phyloP scores from a whole-genome alignment of 2,797 vertebrate genomes.

The Ibycter americanus region DNA sequence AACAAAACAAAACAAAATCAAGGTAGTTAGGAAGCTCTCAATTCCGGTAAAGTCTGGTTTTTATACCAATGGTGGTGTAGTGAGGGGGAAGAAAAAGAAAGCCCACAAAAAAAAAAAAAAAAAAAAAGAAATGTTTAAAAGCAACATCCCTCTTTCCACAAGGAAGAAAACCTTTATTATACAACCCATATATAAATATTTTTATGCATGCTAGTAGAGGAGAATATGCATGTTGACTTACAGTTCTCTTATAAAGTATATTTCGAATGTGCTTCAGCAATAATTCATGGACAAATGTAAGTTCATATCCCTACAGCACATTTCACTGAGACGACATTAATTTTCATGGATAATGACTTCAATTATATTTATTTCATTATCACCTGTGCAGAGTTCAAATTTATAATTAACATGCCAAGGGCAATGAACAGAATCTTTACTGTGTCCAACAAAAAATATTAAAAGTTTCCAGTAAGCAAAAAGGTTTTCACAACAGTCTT shows the following conservation, averaged over 20 bases:
- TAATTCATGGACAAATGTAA: background rate
- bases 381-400: background rate
- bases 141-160: background rate
- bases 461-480: background rate
- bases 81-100: background rate
- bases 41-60: background rate
- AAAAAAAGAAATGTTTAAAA: background rate
- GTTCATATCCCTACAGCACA: background rate
- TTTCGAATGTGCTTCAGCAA: background rate
- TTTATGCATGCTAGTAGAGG: background rate
- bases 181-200: background rate
- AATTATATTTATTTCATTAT: background rate
- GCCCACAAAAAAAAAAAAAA: background rate
- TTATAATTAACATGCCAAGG: background rate
- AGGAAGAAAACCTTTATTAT: background rate
- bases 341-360: background rate
- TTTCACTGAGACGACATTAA: background rate
- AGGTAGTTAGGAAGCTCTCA: background rate
- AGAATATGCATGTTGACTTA: background rate
- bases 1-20: background rate
- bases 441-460: fast-evolving
- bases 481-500: background rate
- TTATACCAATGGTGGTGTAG: background rate
- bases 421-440: background rate
- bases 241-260: background rate